These are phyloP conservation scores for Mythimna pallens DNA, from an alignment of 2,888 invertebrate species.

Conservation along the genomic window DNA sequence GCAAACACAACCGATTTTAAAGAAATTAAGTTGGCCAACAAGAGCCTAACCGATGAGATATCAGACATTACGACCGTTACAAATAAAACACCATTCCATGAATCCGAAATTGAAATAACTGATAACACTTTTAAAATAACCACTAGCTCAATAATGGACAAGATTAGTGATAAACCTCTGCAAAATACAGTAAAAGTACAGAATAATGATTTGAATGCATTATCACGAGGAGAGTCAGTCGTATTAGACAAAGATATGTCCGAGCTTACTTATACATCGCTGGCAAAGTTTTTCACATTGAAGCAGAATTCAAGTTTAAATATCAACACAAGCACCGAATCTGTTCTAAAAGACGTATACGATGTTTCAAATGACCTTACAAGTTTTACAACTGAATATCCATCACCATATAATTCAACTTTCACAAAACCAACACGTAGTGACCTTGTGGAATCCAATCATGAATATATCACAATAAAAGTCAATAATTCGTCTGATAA, in stretches of 20 bases:
- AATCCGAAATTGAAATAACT: neutral
- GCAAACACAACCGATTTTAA: neutral
- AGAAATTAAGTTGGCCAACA: neutral
- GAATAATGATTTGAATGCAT: neutral
- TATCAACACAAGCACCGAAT: neutral
- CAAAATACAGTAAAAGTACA: neutral
- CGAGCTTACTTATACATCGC: neutral
- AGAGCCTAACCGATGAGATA: too few relatives aligned
- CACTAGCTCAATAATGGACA: constrained; percentile 9
- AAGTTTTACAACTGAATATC: neutral
- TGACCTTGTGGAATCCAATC: neutral
- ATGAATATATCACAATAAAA: neutral
- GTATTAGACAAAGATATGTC: neutral
- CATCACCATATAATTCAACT: neutral
- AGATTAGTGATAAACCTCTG: neutral
- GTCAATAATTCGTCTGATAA: neutral
- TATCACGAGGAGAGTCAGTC: neutral
- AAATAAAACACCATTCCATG: neutral
- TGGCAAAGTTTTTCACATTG: neutral
- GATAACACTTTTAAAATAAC: neutral
- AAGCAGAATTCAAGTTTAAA: neutral
- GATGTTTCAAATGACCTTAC: neutral
- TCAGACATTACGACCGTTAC: neutral
- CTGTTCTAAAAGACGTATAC: neutral
- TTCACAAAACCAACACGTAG: neutral